Evolutionary conservation across 2,888 invertebrate genomes (phyloP), one percentile per base, ranked within the genome.

Genomic region (Lottia scabra): DNA sequence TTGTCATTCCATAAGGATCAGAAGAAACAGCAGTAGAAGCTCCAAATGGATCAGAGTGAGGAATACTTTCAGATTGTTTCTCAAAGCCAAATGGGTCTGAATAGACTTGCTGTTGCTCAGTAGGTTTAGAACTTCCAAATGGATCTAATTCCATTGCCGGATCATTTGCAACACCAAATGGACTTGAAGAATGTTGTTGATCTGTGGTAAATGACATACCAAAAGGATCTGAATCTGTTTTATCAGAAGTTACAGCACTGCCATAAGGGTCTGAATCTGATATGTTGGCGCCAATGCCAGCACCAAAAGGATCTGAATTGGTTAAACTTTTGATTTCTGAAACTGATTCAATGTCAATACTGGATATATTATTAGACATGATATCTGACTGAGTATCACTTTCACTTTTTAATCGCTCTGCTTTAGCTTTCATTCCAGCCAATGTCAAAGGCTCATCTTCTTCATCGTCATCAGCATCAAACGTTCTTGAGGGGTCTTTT

Each of bases 181-280:
- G 38, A 38, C 38, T 38, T 38, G 38, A 38, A 38, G 38, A 38
- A 38, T 30, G 30, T 30, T 30, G 30, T 30, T 30, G 30, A 30
- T 30, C 30, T 30, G 5, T 30, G 30, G 30, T 23, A 30, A 16
- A n/a, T 26, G 43, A 19, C 46, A 46, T 67, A 15, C 12, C n/a
- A 56, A 45, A 38, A n/a, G 48, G 65, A 16, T 66, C 70, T 16
- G 65, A 56, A 56, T 56, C 19, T 23, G 15, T 23, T 3, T 19
- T 19, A 23, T 56, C 56, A 23, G 56, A 56, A 56, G 12, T 43
- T 63, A 69, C 67, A 38, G 71, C 66, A 43, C 66, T 38, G 13
- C 19, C 66, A 63, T 76, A 72, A 46, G 75, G 73, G 67, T 76
- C 72, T 23, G 70, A 56, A 65, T 72, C 68, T 23, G 70, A 27